phyloP scores from a whole-genome alignment of 1,140 invertebrate genomes.

The Halotydeus destructor region DNA sequence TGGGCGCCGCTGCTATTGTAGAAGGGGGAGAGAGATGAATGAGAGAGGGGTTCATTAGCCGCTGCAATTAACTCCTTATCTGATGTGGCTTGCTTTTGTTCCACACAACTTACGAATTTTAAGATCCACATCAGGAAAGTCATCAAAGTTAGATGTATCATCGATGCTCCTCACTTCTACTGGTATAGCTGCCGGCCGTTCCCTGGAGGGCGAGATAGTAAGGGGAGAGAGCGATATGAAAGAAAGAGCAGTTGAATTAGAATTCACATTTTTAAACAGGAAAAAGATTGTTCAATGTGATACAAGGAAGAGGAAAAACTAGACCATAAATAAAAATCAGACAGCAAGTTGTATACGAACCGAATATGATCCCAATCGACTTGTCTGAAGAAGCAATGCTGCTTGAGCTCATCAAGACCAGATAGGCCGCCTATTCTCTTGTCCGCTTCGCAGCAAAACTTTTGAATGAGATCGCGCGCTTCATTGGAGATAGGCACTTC shows the following conservation, averaged over 20 bases:
- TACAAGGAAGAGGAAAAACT: too few relatives aligned
- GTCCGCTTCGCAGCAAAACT: slow-evolving; percentile 86
- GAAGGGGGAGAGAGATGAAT: slow-evolving; percentile 21
- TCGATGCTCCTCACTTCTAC: slow-evolving; percentile 53
- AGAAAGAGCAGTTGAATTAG: background rate
- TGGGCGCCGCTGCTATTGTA: slow-evolving; percentile 36
- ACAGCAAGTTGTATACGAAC: slow-evolving; percentile 2
- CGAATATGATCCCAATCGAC: slow-evolving; percentile 61
- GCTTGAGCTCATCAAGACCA: slow-evolving; percentile 32
- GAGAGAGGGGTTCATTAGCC: background rate
- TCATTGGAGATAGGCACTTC: slow-evolving; percentile 93
- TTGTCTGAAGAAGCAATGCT: slow-evolving; percentile 33
- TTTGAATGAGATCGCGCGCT: slow-evolving; percentile 28
- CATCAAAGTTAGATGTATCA: slow-evolving; percentile 99
- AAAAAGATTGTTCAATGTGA: too few relatives aligned
- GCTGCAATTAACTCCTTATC: too few relatives aligned
- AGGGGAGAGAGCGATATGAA: background rate
- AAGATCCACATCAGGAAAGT: slow-evolving; percentile 95
- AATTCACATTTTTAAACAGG: too few relatives aligned
- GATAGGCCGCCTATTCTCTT: slow-evolving; percentile 36
- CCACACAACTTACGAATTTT: slow-evolving; percentile 40
- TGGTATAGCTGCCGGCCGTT: slow-evolving; percentile 87
- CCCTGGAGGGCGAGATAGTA: slow-evolving; percentile 31
- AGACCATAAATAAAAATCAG: too few relatives aligned
- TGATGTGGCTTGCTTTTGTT: too few relatives aligned